phyloP scores from a whole-genome alignment of 1,140 invertebrate genomes.

The Caerostris darwini region DNA sequence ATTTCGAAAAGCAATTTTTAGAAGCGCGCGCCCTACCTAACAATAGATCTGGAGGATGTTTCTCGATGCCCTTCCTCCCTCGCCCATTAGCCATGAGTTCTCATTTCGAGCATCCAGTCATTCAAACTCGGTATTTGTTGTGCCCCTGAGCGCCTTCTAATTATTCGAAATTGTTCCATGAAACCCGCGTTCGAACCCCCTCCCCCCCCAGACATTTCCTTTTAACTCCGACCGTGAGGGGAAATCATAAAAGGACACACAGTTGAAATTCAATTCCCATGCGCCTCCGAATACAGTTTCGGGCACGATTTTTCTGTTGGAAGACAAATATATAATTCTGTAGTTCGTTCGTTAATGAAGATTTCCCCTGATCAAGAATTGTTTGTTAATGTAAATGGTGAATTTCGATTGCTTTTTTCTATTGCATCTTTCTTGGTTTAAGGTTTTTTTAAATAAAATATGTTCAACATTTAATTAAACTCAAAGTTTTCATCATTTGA shows the following conservation, averaged over 20 bases:
- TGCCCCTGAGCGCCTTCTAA: constrained; percentile 53
- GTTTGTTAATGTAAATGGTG: not conserved
- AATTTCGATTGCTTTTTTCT: too few species aligned
- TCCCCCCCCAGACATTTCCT: not conserved
- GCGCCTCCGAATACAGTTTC: not conserved
- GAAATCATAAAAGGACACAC: constrained; percentile 58
- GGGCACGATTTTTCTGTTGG: not conserved
- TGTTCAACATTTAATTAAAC: too few species aligned
- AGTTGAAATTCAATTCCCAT: constrained; percentile 44
- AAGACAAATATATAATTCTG: not conserved
- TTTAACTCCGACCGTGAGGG: constrained; percentile 29
- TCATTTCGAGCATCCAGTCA: constrained; percentile 47
- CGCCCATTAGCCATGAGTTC: constrained; percentile 8
- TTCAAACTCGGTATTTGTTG: constrained; percentile 64
- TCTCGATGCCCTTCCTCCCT: not conserved
- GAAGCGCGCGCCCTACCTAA: not conserved
- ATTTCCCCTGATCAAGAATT: not conserved
- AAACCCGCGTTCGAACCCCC: not conserved
- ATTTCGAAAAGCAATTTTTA: not conserved
- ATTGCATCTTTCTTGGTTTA: too few species aligned
- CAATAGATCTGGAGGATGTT: not conserved
- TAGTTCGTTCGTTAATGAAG: not conserved
- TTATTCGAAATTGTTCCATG: constrained; percentile 66
- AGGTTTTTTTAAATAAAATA: too few species aligned
- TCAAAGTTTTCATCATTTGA: too few species aligned